Conservation (phyloP, 2,888 invertebrate genomes). For the Cheilosia urbana region DNA sequence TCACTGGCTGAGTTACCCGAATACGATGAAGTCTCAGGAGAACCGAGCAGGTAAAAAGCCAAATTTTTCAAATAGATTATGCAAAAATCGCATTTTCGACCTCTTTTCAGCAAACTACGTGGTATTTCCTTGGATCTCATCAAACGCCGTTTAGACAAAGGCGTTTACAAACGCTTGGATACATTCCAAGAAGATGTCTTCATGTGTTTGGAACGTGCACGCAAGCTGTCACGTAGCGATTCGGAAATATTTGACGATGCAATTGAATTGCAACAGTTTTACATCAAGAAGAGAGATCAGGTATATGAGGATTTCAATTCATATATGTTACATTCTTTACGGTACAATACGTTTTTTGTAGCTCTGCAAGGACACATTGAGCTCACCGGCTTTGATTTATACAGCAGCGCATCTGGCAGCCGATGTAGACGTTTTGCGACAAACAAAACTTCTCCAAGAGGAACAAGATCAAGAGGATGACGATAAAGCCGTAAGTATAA, state of each 20-base stretch:
- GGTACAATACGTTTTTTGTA: conserved; percentile 78
- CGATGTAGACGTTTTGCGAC: conserved; percentile 90
- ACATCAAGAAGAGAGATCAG: conserved; percentile 90
- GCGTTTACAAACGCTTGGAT: conserved; percentile 96
- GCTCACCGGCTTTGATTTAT: conserved; percentile 94
- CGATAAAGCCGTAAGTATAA: conserved; percentile 83
- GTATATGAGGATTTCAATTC: conserved; percentile 15
- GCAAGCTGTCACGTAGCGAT: conserved; percentile 94
- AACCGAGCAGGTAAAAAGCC: conserved; percentile 85
- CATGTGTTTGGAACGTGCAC: conserved; percentile 94
- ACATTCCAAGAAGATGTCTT: conserved; percentile 98
- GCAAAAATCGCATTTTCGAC: neutral
- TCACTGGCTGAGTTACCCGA: conserved; percentile 97
- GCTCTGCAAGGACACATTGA: conserved; percentile 91
- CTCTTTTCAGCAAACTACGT: conserved; percentile 86
- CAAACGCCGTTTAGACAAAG: conserved; percentile 95
- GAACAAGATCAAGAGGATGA: conserved; percentile 90
- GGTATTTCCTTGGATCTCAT: conserved; percentile 96
- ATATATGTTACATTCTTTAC: neutral
- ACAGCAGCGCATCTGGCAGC: conserved; percentile 90
- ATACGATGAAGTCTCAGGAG: conserved; percentile 89
- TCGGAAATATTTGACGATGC: conserved; percentile 98
- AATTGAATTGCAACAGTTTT: conserved; percentile 95
- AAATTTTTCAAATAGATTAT: neutral
- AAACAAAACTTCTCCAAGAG: conserved; percentile 90